These are phyloP conservation scores for Poecilobothrus nobilitatus DNA, from an alignment of 2,888 invertebrate species.

Conservation along the genomic window DNA sequence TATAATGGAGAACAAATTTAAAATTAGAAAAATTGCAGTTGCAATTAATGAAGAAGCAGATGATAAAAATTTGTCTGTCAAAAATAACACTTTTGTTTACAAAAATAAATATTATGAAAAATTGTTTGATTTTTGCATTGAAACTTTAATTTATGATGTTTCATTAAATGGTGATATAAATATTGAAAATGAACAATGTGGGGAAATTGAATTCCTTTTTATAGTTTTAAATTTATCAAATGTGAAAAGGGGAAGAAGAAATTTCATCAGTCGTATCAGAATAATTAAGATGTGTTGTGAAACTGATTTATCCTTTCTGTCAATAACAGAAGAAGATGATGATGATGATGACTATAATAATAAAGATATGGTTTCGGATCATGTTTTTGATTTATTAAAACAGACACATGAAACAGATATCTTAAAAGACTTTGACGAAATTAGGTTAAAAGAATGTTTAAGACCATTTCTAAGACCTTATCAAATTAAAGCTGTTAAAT, in stretches of 20 bases:
- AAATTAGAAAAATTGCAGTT: background rate
- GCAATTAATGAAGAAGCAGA: background rate
- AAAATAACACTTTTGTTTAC: background rate
- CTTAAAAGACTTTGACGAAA: background rate
- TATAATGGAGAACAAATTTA: background rate
- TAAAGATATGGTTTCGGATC: background rate
- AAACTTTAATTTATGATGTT: background rate
- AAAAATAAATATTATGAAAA: background rate
- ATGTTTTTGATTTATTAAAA: background rate
- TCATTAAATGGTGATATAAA: slow-evolving; percentile 1
- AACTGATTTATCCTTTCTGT: background rate
- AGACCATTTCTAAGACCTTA: slow-evolving; percentile 53
- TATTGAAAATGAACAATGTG: background rate
- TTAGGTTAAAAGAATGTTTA: slow-evolving; percentile 29
- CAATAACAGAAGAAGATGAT: background rate
- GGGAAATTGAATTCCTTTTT: background rate
- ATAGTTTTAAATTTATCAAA: background rate
- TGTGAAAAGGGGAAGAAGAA: background rate
- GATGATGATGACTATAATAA: background rate
- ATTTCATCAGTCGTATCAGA: background rate
- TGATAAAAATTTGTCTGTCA: background rate
- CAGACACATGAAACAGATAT: background rate
- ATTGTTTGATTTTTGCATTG: background rate
- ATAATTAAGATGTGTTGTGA: background rate
- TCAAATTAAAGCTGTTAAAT: slow-evolving; percentile 56